These are phyloP conservation scores for Cabera pusaria DNA, from an alignment of 2,888 invertebrate genomes.

Conservation along the genomic window DNA sequence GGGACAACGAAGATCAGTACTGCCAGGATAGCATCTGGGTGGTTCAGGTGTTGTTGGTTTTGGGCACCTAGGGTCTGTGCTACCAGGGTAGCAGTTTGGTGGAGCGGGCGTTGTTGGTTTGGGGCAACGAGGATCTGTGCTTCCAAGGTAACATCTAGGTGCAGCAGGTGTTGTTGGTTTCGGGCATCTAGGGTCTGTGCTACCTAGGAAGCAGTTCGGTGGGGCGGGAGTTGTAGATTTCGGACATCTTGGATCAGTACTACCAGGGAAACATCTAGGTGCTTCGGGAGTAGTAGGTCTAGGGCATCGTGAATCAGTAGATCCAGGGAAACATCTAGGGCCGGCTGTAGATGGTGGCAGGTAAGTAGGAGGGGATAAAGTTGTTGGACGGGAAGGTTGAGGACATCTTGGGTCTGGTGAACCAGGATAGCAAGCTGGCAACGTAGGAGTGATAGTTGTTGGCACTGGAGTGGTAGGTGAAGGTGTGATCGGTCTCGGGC, in stretches of 20 bases:
- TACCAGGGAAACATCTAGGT: slow-evolving; percentile 31
- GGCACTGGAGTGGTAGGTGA: slow-evolving; percentile 39
- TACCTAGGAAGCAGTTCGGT: slow-evolving; percentile 51
- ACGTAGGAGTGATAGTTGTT: slow-evolving; percentile 27
- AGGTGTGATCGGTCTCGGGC: slow-evolving; percentile 40
- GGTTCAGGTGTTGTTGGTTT: slow-evolving; percentile 45
- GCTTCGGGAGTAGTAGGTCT: slow-evolving; percentile 35
- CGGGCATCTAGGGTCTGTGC: slow-evolving; percentile 49
- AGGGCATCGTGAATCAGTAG: slow-evolving; percentile 54
- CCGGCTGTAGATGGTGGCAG: slow-evolving; percentile 50
- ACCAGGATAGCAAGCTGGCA: slow-evolving; percentile 35
- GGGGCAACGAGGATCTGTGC: slow-evolving; percentile 46
- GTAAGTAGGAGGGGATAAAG: slow-evolving; percentile 34
- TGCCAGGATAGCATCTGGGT: slow-evolving; percentile 43
- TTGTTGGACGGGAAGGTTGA: slow-evolving; percentile 38
- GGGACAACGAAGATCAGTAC: slow-evolving; percentile 43
- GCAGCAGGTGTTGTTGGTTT: slow-evolving; percentile 42
- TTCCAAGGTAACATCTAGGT: slow-evolving; percentile 55
- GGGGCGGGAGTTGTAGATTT: slow-evolving; percentile 41
- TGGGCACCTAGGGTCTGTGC: slow-evolving; percentile 46
- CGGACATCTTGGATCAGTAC: slow-evolving; percentile 43
- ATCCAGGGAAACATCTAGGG: slow-evolving; percentile 38
- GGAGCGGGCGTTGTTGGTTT: slow-evolving; percentile 27
- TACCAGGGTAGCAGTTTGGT: slow-evolving; percentile 40
- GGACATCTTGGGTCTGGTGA: slow-evolving; percentile 47